Conservation (phyloP, 2,797 vertebrate genomes). For the Clarias laeviceps region DNA sequence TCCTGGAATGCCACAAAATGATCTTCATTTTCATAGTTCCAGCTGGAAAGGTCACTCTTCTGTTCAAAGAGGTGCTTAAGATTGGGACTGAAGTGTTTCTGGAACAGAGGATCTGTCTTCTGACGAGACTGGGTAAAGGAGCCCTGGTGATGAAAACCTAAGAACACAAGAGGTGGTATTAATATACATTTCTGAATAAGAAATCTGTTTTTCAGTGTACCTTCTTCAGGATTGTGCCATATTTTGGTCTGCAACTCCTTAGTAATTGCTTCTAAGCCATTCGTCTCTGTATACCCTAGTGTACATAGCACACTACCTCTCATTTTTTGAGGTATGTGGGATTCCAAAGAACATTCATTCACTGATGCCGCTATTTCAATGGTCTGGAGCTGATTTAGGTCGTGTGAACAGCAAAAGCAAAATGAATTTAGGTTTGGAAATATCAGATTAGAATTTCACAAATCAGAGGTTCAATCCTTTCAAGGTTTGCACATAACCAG, state of each 20-base stretch:
- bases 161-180: neutral
- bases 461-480: neutral
- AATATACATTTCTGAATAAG: neutral
- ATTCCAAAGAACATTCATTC: neutral
- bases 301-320: too few relatives aligned
- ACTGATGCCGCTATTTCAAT: neutral
- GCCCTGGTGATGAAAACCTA: constrained; percentile 61
- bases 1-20: constrained; percentile 63
- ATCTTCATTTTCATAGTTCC: constrained; percentile 62
- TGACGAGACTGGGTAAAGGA: constrained; percentile 65
- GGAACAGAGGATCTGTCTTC: constrained; percentile 64
- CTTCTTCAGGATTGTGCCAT: neutral
- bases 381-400: neutral
- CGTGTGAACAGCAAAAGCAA: neutral
- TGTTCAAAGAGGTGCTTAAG: constrained; percentile 64
- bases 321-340: neutral
- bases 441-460: neutral
- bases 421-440: neutral
- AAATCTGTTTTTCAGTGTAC: neutral
- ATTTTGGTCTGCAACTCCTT: too few relatives aligned
- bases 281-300: too few relatives aligned
- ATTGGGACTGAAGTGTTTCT: constrained; percentile 65
- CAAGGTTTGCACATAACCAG: neutral
- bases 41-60: constrained; percentile 42
- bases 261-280: too few relatives aligned